phyloP scores from a whole-genome alignment of 2,113 vertebrate species.

The Prunella fulvescens region DNA sequence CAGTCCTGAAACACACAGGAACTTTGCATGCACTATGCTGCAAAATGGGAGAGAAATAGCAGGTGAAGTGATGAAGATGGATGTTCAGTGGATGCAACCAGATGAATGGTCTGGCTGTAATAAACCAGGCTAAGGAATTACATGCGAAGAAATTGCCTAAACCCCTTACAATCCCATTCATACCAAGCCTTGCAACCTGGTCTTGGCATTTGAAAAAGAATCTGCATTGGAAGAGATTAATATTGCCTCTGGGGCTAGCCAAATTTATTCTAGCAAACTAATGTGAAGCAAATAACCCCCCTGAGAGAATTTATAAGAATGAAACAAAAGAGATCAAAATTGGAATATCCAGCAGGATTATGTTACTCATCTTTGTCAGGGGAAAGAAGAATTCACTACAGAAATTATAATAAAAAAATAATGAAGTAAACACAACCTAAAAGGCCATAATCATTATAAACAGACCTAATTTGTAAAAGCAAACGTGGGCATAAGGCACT shows the following conservation, averaged over 20 bases:
- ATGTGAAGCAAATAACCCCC: background rate
- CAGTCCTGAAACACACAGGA: background rate
- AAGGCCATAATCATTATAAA: background rate
- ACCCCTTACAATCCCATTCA: background rate
- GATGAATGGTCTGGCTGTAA: background rate
- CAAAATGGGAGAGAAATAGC: background rate
- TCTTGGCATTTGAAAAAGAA: background rate
- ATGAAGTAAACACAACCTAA: background rate
- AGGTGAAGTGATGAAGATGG: background rate
- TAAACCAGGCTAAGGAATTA: background rate
- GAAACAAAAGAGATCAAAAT: background rate
- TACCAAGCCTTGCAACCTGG: background rate
- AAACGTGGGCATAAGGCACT: background rate
- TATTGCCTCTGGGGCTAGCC: background rate
- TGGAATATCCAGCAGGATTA: background rate
- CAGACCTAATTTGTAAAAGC: background rate
- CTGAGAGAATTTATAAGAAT: background rate
- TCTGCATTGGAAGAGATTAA: background rate
- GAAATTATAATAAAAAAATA: background rate
- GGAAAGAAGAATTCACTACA: background rate
- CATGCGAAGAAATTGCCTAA: background rate
- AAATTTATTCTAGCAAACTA: background rate
- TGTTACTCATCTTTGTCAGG: background rate
- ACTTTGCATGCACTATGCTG: background rate
- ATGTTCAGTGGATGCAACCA: fast-evolving